Base-by-base conservation (phyloP, 2,797 vertebrate genomes). In the Oceanodroma leucorhoa region DNA sequence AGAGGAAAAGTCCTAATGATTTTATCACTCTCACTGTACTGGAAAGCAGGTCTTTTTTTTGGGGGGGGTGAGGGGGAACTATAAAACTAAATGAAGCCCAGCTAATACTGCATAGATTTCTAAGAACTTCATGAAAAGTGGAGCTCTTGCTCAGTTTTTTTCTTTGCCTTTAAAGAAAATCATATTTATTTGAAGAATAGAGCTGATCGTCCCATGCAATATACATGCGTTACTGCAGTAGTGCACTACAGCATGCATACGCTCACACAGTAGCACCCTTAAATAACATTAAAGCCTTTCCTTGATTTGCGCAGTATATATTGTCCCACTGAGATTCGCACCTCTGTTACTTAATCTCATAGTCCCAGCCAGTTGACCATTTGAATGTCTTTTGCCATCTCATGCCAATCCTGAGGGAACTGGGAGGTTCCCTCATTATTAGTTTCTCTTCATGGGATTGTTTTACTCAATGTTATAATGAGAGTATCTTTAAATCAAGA, bases 21-120 rank as follows among this genome's bases (percentile, higher is more conserved):
- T 86, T 91, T 32, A 27, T 84, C 40, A 8, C 34, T 71, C 19
- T 71, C 11, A 10, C 29, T 83, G 10, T 55, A 19, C 12, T 71
- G 30, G 11, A 65, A 73, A 89, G 50, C 20, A 73, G 30, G 3
- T n/a, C 57, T 14, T n/a, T 64, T 82, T 36, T 15, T n/a, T n/a
- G n/a, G 36, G 17, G 5, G 5, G 11, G 14, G 18, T 5, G 4
- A 8, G 14, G 3, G 4, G 9, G 6, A 41, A 24, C 30, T 41
- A 29, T 40, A 60, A 45, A 65, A 58, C 32, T 29, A 50, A 83
- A 41, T n/a, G 29, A 80, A 95, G 48, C 36, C n/a, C 51, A 70
- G 41, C 67, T 70, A 51, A 58, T 40, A 48, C 20, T 12, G 7
- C 9, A 4, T 5, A 40, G 19, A 36, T 81, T 51, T 43, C 32